Percentiles rank a stretch among this genome's conserved stretches.
Evolutionary conservation across 2,113 vertebrate species (phyloP).

Genomic region (Heterocephalus glaber): DNA sequence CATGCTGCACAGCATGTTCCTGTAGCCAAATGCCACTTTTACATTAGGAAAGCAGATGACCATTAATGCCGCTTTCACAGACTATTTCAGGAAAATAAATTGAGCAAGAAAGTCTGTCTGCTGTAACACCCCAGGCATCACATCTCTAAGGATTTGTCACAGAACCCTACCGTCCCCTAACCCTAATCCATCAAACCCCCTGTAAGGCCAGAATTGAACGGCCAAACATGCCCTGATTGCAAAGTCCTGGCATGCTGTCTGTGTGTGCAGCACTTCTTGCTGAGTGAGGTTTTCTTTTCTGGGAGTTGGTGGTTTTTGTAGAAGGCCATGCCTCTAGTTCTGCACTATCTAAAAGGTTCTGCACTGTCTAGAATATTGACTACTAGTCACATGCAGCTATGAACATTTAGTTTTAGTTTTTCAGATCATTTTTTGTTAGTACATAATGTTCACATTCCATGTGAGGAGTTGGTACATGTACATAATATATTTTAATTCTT

Average conservation of each 20-base stretch:
- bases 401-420: background rate
- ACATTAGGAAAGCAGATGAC: background rate
- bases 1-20: background rate
- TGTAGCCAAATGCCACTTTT: background rate
- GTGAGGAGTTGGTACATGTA: too few species aligned
- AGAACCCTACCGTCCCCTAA: background rate
- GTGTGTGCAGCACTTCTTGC: background rate
- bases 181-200: background rate
- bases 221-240: background rate
- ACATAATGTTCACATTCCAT: background rate
- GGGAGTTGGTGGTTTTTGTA: background rate
- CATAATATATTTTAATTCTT: background rate
- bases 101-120: background rate
- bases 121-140: background rate
- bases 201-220: background rate
- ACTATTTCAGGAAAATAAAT: constrained; percentile 4
- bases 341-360: background rate
- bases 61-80: background rate
- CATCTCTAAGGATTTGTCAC: background rate
- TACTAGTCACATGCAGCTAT: background rate
- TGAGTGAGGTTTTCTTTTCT: background rate
- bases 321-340: background rate
- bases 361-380: background rate
- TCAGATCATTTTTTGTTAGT: background rate
- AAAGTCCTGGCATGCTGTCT: background rate